Conservation (phyloP, 2,113 vertebrate genomes). For the Euleptes europaea region DNA sequence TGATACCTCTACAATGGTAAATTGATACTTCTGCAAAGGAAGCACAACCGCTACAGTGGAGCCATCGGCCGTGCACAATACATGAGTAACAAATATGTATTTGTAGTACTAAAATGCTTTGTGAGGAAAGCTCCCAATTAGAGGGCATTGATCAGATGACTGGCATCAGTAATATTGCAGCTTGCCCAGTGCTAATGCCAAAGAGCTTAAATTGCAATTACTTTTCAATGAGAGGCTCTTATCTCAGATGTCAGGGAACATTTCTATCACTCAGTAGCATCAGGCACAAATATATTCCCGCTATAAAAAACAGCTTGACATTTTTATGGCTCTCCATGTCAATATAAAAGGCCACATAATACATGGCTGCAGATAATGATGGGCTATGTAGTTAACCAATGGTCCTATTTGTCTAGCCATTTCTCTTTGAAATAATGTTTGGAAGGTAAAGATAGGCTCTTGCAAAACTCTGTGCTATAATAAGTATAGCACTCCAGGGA, state of each 20-base stretch:
- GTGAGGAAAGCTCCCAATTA: background rate
- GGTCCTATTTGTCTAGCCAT: conserved; percentile 32
- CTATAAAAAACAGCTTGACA: conserved; percentile 36
- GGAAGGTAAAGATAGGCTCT: conserved; percentile 46
- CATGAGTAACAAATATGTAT: background rate
- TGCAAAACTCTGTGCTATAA: conserved; percentile 25
- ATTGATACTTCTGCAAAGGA: background rate
- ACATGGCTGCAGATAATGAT: conserved; percentile 36
- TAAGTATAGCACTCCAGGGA: conserved; percentile 16
- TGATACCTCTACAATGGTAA: background rate
- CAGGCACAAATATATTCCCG: conserved; percentile 27
- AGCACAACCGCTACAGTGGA: background rate
- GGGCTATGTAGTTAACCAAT: conserved; percentile 20
- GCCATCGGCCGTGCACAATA: background rate
- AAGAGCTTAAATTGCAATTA: conserved; percentile 15
- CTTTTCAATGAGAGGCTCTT: conserved; percentile 18
- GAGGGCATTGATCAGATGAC: background rate
- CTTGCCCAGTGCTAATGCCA: background rate
- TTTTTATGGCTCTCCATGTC: conserved; percentile 45
- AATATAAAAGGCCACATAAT: conserved; percentile 22
- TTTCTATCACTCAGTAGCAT: conserved; percentile 15
- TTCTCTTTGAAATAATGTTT: conserved; percentile 30
- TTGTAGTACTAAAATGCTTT: background rate
- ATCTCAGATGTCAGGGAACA: conserved; percentile 1
- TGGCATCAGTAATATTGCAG: background rate